A percentile compares a stretch with the other conserved stretches of the same genome.
phyloP scores from a whole-genome alignment of 2,797 vertebrate genomes.

The Enteromius treurensis region DNA sequence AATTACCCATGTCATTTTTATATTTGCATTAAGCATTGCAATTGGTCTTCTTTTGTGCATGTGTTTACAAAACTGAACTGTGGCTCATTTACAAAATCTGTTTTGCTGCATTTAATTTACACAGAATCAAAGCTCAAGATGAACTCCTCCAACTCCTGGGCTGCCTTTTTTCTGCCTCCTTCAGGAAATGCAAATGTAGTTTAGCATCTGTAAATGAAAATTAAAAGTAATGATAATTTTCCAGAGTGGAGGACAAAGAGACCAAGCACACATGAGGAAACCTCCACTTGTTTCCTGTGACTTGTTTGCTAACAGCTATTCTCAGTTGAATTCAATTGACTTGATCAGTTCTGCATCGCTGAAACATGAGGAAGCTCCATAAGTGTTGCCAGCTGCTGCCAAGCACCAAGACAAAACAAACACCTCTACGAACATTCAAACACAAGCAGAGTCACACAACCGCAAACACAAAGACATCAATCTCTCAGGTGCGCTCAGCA shows the following conservation, averaged over 20 bases:
- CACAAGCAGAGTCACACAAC: constrained; percentile 13
- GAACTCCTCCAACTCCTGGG: neutral
- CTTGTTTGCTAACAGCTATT: constrained; percentile 33
- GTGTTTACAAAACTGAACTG: neutral
- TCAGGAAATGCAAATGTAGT: constrained; percentile 26
- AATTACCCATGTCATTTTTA: neutral
- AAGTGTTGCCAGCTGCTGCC: constrained; percentile 28
- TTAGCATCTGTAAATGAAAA: constrained; percentile 36
- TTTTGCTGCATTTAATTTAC: neutral
- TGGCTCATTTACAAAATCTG: neutral
- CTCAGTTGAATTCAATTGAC: constrained; percentile 28
- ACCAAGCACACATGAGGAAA: constrained; percentile 9
- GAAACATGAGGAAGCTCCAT: constrained; percentile 19
- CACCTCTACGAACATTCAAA: constrained; percentile 1
- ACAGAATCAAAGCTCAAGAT: constrained; percentile 11
- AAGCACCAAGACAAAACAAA: constrained; percentile 27
- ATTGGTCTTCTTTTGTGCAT: neutral
- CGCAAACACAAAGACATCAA: constrained; percentile 35
- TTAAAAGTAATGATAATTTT: neutral
- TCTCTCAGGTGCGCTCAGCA: constrained; percentile 30
- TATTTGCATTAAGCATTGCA: neutral
- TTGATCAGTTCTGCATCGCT: constrained; percentile 39
- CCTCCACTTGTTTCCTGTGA: constrained; percentile 22
- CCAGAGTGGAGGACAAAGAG: constrained; percentile 23
- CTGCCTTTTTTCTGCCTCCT: neutral